Percentiles rank a stretch among this genome's conserved stretches.
phyloP scores from a whole-genome alignment of 1,140 invertebrate genomes.

The Formica exsecta region DNA sequence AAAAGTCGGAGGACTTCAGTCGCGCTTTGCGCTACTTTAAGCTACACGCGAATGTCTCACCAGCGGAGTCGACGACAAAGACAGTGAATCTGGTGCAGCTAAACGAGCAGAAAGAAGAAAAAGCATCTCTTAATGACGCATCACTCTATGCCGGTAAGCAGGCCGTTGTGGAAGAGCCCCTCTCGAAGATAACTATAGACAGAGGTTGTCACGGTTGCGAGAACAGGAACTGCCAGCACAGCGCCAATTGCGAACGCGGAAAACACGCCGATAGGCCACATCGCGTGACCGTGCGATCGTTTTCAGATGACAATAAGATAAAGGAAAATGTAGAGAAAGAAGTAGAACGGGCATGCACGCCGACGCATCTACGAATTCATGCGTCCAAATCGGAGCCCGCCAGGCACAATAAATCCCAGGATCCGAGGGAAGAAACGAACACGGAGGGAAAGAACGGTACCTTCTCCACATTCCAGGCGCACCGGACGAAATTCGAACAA shows the following conservation, averaged over 20 bases:
- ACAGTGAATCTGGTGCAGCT: conserved; percentile 60
- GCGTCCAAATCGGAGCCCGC: conserved; percentile 51
- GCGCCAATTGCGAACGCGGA: conserved; percentile 14
- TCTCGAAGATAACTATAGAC: conserved; percentile 79
- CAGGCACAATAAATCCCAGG: conserved; percentile 4
- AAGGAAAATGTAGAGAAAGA: conserved; percentile 7
- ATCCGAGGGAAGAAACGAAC: conserved; percentile 12
- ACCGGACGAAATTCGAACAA: conserved; percentile 76
- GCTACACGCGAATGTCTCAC: conserved; percentile 56
- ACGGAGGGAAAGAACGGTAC: conserved; percentile 28
- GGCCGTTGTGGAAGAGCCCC: conserved; percentile 79
- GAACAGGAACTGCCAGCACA: conserved; percentile 68
- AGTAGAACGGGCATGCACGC: conserved; percentile 48
- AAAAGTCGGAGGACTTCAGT: conserved; percentile 74
- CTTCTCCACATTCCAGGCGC: conserved; percentile 73
- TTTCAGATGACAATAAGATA: conserved; percentile 9
- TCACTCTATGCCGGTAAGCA: conserved; percentile 77
- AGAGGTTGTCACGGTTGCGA: conserved; percentile 81
- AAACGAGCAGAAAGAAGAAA: conserved; percentile 72
- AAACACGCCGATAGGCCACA: conserved; percentile 58
- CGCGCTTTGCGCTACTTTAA: conserved; percentile 80
- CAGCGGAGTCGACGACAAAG: conserved; percentile 41
- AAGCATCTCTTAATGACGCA: conserved; percentile 7
- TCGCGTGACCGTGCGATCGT: conserved; percentile 57
- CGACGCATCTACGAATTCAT: conserved; percentile 58